Conservation (phyloP, 2,888 invertebrate species). For the Microctonus hyperodae region DNA sequence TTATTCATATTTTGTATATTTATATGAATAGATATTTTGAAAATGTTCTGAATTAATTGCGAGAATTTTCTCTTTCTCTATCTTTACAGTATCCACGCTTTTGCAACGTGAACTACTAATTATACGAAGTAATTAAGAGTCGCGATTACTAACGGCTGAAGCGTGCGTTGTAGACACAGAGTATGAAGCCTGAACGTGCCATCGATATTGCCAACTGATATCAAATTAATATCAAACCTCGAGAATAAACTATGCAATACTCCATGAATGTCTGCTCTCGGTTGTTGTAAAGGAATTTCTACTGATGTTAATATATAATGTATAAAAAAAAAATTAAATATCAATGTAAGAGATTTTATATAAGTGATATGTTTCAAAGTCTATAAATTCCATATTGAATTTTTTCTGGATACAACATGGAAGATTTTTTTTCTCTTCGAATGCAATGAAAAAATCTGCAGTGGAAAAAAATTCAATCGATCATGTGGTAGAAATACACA, state of each 20-base stretch:
- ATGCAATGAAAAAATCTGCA: neutral
- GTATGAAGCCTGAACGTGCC: slow-evolving; percentile 50
- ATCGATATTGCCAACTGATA: slow-evolving; percentile 48
- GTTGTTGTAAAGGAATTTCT: neutral
- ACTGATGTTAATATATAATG: neutral
- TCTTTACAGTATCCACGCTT: slow-evolving; percentile 38
- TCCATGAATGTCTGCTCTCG: neutral
- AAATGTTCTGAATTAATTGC: slow-evolving; percentile 3
- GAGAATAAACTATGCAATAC: slow-evolving; percentile 1
- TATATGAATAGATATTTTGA: neutral
- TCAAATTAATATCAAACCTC: slow-evolving; percentile 45
- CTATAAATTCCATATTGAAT: neutral
- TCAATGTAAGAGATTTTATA: neutral
- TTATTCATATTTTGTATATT: too few relatives aligned
- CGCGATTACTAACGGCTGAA: slow-evolving; percentile 47
- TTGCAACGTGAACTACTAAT: slow-evolving; percentile 48
- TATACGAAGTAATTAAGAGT: slow-evolving; percentile 50
- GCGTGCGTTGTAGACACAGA: slow-evolving; percentile 44
- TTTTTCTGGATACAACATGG: neutral
- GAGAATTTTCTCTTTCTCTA: neutral
- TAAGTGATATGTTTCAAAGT: neutral
- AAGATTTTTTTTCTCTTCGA: neutral
- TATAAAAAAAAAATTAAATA: too few relatives aligned
- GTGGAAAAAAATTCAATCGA: slow-evolving; percentile 41
- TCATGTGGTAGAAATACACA: slow-evolving; percentile 33